Evolutionary conservation across 2,888 invertebrate species (phyloP).

Genomic region (Phyllotreta cruciferae): DNA sequence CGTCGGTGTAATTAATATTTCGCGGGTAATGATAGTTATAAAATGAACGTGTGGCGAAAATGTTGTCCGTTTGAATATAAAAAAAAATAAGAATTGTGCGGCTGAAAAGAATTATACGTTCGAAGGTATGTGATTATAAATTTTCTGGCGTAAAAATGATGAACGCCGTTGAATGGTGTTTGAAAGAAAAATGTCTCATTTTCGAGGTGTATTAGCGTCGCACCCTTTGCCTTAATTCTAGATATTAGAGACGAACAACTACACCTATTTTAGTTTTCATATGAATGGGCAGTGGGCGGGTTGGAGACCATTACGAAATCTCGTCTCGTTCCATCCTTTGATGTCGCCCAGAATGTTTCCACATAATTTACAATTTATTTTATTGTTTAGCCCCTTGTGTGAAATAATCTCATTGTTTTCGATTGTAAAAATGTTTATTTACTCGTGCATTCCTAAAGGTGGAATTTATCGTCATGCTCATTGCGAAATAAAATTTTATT

Average conservation of each 20-base stretch:
- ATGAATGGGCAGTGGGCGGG: slow-evolving; percentile 23
- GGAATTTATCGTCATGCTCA: background rate
- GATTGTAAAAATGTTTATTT: too few relatives aligned
- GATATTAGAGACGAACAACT: slow-evolving; percentile 28
- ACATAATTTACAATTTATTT: too few relatives aligned
- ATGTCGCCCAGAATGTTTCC: too few relatives aligned
- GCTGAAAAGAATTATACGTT: slow-evolving; percentile 15
- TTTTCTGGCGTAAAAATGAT: slow-evolving; percentile 17
- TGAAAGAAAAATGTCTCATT: slow-evolving; percentile 26
- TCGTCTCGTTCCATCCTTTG: slow-evolving; percentile 1
- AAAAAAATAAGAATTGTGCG: slow-evolving; percentile 1
- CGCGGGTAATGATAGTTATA: too few relatives aligned
- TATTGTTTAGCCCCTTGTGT: too few relatives aligned
- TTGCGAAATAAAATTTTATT: slow-evolving; percentile 6
- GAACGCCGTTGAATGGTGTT: slow-evolving; percentile 10
- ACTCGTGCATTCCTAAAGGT: too few relatives aligned
- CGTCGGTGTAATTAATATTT: too few relatives aligned
- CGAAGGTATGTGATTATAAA: slow-evolving; percentile 9
- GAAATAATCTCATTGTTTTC: too few relatives aligned
- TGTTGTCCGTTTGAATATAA: background rate
- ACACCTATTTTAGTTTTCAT: slow-evolving; percentile 30
- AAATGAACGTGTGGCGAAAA: slow-evolving; percentile 3
- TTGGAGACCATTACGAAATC: slow-evolving; percentile 13
- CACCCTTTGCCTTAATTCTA: slow-evolving; percentile 32
- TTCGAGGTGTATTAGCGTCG: slow-evolving; percentile 28